These are phyloP conservation scores for Octodon degus DNA, from an alignment of 2,113 vertebrate species.

Conservation along the genomic window DNA sequence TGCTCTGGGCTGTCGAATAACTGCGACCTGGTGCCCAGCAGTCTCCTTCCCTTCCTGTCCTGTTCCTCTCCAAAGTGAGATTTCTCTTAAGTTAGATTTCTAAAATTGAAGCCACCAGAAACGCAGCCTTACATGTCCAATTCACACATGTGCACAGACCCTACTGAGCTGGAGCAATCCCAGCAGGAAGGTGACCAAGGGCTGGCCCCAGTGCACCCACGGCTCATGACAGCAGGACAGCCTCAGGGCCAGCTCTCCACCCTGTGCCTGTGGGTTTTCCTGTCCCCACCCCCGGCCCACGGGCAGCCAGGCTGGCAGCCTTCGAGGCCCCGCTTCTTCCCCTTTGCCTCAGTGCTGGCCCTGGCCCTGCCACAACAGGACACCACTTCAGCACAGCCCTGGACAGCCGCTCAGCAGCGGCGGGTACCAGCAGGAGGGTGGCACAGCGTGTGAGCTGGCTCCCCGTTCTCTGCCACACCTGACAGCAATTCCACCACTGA, in stretches of 20 bases:
- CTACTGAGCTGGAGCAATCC: background rate
- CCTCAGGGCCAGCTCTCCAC: background rate
- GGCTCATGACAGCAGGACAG: no score
- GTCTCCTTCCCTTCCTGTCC: background rate
- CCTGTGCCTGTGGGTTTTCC: background rate
- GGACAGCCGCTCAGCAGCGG: background rate
- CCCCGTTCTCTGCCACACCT: background rate
- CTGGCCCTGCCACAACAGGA: no score
- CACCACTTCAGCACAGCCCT: background rate
- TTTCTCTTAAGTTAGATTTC: background rate
- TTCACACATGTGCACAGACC: background rate
- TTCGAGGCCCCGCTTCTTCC: background rate
- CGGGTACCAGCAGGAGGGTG: background rate
- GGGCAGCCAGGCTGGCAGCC: background rate
- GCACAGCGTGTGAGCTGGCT: accelerated
- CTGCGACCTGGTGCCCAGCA: no score
- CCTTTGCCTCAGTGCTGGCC: background rate
- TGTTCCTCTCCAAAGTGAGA: background rate
- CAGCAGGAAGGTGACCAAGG: background rate
- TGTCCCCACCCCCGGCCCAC: background rate
- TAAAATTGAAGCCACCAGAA: background rate
- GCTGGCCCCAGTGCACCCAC: background rate
- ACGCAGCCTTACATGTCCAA: no score
- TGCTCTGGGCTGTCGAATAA: background rate
- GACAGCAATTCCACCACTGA: background rate